phyloP scores from a whole-genome alignment of 1,140 invertebrate genomes.

The Eufriesea mexicana region DNA sequence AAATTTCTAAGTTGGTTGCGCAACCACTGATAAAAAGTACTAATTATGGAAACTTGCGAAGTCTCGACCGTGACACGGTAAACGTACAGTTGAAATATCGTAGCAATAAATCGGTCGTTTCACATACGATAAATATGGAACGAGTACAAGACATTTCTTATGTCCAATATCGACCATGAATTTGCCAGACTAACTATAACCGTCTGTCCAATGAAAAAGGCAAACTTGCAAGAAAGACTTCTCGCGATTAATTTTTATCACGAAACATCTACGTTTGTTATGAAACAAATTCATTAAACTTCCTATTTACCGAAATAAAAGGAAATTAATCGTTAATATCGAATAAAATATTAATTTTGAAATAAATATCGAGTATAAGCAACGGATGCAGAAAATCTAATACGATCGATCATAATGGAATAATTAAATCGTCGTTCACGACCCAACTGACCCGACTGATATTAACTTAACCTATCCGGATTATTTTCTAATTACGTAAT shows the following conservation, averaged over 20 bases:
- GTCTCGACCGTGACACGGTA: conserved; percentile 32
- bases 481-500: conserved; percentile 43
- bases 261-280: no score
- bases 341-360: no score
- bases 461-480: not conserved
- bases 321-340: no score
- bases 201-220: not conserved
- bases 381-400: not conserved
- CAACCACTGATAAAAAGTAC: not conserved
- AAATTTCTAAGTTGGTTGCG: not conserved
- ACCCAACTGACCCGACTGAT: not conserved
- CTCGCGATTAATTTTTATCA: no score
- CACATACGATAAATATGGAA: not conserved
- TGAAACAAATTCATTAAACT: no score
- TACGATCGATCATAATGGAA: not conserved
- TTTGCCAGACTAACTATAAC: not conserved
- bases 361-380: no score
- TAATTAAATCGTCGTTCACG: no score
- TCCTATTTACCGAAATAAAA: no score
- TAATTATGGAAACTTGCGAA: not conserved
- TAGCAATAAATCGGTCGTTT: not conserved
- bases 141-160: not conserved
- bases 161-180: conserved; percentile 17
- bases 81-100: conserved; percentile 21
- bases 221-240: not conserved